A percentile compares a stretch with the other conserved stretches of the same genome.
Conservation (phyloP, 2,113 vertebrate genomes). For the Synchiropus splendidus region DNA sequence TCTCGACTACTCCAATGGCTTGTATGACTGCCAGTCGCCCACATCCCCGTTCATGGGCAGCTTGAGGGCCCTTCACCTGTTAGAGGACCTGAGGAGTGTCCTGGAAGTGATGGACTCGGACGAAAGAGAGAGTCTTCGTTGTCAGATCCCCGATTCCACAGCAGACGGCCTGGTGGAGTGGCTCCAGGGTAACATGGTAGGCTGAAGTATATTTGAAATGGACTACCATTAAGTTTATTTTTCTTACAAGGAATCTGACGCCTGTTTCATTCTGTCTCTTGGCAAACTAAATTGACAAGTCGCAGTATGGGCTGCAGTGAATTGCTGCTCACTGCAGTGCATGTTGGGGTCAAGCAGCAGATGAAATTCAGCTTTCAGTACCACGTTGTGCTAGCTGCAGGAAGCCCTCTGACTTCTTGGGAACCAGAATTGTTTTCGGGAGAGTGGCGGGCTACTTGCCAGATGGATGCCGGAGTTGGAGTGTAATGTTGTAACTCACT, state of each 20-base stretch:
- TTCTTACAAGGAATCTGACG: no score
- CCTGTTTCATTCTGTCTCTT: no score
- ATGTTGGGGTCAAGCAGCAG: no score
- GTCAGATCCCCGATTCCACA: constrained; percentile 85
- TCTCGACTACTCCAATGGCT: constrained; percentile 87
- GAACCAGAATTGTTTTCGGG: constrained; percentile 19
- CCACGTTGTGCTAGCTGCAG: neutral
- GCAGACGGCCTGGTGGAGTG: constrained; percentile 79
- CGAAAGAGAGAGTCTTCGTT: constrained; percentile 83
- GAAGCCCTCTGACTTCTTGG: constrained; percentile 17
- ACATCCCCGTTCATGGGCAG: constrained; percentile 90
- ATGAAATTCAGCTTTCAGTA: no score
- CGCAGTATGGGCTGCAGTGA: no score
- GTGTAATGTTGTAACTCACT: constrained; percentile 40
- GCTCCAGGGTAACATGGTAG: constrained; percentile 88
- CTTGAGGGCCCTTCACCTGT: constrained; percentile 80
- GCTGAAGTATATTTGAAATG: no score
- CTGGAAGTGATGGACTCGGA: constrained; percentile 89
- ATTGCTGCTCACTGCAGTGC: no score
- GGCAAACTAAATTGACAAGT: no score
- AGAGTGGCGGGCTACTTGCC: constrained; percentile 35
- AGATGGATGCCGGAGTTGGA: constrained; percentile 47
- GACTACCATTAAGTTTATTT: no score
- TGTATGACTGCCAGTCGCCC: constrained; percentile 95
- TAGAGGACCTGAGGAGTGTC: constrained; percentile 83